Percentiles rank a stretch among this genome's conserved stretches.
Evolutionary conservation across 2,888 invertebrate genomes (phyloP).

Genomic region (Linyphia triangularis): DNA sequence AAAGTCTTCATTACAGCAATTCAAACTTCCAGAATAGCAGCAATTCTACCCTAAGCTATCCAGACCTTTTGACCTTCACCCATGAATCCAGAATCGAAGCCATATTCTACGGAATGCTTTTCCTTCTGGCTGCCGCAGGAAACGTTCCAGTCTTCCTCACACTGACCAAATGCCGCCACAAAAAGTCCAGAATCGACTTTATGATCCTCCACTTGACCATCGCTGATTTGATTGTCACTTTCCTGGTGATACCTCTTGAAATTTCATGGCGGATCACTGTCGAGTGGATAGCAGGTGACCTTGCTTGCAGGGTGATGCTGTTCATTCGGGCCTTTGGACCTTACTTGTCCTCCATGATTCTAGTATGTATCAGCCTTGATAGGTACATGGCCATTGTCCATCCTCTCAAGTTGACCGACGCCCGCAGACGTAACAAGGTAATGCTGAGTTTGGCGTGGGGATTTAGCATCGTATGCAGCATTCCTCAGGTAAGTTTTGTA

Average conservation of each 20-base stretch:
- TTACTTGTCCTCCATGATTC: constrained; percentile 86
- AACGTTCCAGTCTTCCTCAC: constrained; percentile 88
- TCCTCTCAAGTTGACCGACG: constrained; percentile 85
- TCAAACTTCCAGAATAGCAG: background rate
- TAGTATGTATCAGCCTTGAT: constrained; percentile 88
- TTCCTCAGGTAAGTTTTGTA: constrained; percentile 84
- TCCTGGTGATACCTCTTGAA: constrained; percentile 86
- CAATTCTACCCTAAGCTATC: background rate
- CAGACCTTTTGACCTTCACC: constrained; percentile 36
- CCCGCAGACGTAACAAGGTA: constrained; percentile 85
- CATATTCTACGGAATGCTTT: constrained; percentile 89
- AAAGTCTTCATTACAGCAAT: background rate
- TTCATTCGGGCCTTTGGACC: constrained; percentile 88
- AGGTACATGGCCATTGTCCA: constrained; percentile 88
- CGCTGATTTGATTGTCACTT: constrained; percentile 89
- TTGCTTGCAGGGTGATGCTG: constrained; percentile 86
- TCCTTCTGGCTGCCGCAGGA: constrained; percentile 91
- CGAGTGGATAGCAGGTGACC: constrained; percentile 87
- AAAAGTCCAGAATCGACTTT: constrained; percentile 87
- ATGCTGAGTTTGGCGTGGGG: constrained; percentile 87
- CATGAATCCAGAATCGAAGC: constrained; percentile 79
- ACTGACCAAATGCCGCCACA: constrained; percentile 84
- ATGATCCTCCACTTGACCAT: constrained; percentile 88
- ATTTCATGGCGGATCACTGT: constrained; percentile 85
- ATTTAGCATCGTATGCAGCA: constrained; percentile 84